These are phyloP conservation scores for Brenthis daphne DNA, from an alignment of 2,888 invertebrate species.

Conservation along the genomic window DNA sequence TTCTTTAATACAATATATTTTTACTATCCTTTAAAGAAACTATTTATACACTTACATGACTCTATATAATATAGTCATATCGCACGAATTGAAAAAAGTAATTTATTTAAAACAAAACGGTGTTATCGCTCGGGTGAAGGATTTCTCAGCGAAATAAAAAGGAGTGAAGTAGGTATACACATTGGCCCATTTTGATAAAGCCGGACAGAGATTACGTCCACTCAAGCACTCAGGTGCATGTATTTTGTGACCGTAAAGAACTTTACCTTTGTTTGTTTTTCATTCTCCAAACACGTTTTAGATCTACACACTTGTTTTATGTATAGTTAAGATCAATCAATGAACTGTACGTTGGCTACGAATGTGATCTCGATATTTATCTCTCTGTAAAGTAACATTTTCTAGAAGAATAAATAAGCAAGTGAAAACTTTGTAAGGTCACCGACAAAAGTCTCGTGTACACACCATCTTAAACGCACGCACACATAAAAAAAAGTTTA, in stretches of 20 bases:
- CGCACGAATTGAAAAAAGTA: conserved; percentile 35
- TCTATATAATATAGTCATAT: conserved; percentile 29
- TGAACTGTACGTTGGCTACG: not conserved
- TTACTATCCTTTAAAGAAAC: conserved; percentile 13
- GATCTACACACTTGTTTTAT: conserved; percentile 7
- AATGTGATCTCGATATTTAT: not conserved
- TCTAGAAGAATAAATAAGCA: conserved; percentile 19
- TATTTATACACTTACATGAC: conserved; percentile 27
- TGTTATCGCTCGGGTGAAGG: conserved; percentile 52
- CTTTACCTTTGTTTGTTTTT: conserved; percentile 39
- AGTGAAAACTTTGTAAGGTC: conserved; percentile 77
- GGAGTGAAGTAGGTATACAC: conserved; percentile 59
- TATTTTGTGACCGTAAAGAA: conserved; percentile 42
- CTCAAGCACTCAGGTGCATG: conserved; percentile 53
- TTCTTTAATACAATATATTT: not conserved
- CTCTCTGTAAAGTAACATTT: conserved; percentile 4
- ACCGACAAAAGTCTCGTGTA: conserved; percentile 68
- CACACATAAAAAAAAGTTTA: conserved; percentile 77
- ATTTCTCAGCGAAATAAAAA: conserved; percentile 55
- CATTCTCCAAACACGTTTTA: conserved; percentile 26
- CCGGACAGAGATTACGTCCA: conserved; percentile 70
- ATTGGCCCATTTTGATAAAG: conserved; percentile 81
- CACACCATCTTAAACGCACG: conserved; percentile 68
- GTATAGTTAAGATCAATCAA: conserved; percentile 6
- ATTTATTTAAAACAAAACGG: conserved; percentile 55